Evolutionary conservation across 2,797 vertebrate species (phyloP).

Genomic region (Tokudaia muenninki): DNA sequence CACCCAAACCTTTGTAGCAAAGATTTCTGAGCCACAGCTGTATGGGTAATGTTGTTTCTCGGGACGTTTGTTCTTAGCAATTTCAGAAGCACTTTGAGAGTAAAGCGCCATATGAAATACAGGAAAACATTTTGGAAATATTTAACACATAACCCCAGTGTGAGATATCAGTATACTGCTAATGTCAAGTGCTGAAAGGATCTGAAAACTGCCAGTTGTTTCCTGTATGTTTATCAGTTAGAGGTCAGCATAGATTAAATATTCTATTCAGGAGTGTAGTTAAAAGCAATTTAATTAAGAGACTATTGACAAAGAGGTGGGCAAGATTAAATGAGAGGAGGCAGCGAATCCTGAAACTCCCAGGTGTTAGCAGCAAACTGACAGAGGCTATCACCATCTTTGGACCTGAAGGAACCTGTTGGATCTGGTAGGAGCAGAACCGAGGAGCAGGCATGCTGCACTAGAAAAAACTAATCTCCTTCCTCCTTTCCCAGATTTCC

Average conservation of each 20-base stretch:
- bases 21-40: neutral
- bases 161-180: neutral
- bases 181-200: neutral
- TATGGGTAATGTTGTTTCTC: neutral
- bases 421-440: neutral
- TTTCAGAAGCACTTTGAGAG: constrained; percentile 19
- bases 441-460: fast-evolving
- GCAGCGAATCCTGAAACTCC: neutral
- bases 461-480: neutral
- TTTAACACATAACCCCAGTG: neutral
- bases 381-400: neutral
- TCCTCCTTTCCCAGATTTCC: neutral
- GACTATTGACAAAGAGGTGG: neutral
- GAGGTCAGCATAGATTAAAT: neutral
- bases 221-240: neutral
- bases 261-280: neutral
- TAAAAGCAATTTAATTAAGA: neutral
- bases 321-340: neutral
- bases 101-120: neutral
- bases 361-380: neutral
- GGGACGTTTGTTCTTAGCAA: neutral
- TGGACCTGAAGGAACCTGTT: neutral
- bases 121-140: constrained; percentile 12
- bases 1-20: neutral
- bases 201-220: neutral